Base-by-base conservation (phyloP, 2,888 invertebrate genomes). In the Drosophila diplacantha region DNA sequence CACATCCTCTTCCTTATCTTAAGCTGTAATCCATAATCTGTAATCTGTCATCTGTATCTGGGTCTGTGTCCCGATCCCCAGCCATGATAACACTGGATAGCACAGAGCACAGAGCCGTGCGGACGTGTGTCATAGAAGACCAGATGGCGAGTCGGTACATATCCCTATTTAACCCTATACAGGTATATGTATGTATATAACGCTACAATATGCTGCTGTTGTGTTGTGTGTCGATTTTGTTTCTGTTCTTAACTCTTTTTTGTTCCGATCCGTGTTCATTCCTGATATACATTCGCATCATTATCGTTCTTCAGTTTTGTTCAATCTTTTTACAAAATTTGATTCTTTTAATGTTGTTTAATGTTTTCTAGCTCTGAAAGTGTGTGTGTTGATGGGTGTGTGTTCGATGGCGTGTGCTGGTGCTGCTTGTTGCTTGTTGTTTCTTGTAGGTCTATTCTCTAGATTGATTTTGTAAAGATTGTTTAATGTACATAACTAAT, bases 401-500 rank as follows among this genome's bases (percentile, higher is more conserved):
- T 41, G 38, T 20, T 34, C 38, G 26, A 35, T 58, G 50, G 51
- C 53, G 37, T 41, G 51, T 35, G 51, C 38, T 57, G 50, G 52
- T 38, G 61, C 55, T 54, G 71, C 44, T 69, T 20, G 14, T 8
- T 39, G 20, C 7, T 37, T 11, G 7, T 34, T n/a, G 49, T 5
- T 43, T 43, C 26, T 43, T 9, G 43, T 29, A 14, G 59, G 60
- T 52, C 58, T 50, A 54, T 52, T 51, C 53, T 50, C 50, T 52
- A 39, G 44, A 55, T 70, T 32, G 43, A 35, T 54, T 68, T 59
- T 44, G 60, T 39, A 58, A 46, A 41, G 43, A 43, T 50, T 44
- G 47, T 35, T 66, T 68, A 69, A 60, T 51, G 49, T 66, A 65
- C 56, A 65, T 60, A 66, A 60, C 69, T 69, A 66, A 56, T 58